phyloP scores from a whole-genome alignment of 2,888 invertebrate species.

The Deilephila porcellus region DNA sequence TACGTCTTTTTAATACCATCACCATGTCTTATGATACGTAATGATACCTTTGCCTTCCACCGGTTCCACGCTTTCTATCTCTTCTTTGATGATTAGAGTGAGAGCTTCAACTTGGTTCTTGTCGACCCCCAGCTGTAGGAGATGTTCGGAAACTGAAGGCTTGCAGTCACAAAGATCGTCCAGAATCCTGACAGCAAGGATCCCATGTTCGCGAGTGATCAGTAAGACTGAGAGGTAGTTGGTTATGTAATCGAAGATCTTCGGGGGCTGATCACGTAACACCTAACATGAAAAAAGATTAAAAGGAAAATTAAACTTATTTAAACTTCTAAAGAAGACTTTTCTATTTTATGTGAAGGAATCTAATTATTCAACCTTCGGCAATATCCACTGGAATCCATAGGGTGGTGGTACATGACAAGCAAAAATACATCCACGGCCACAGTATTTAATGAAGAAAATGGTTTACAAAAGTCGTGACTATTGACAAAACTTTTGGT shows the following conservation, averaged over 20 bases:
- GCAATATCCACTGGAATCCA: no score
- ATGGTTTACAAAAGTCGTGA: no score
- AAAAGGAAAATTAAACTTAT: not conserved
- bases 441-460: no score
- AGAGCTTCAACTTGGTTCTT: conserved; percentile 47
- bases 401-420: not conserved
- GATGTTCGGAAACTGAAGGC: conserved; percentile 69
- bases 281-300: conserved; percentile 73
- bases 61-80: conserved; percentile 60
- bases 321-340: no score
- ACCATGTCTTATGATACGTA: not conserved
- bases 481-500: not conserved
- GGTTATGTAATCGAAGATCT: conserved; percentile 88
- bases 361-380: no score
- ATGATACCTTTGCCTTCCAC: conserved; percentile 63
- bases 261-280: conserved; percentile 87
- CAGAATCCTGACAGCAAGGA: conserved; percentile 70
- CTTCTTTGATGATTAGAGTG: conserved; percentile 67
- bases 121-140: conserved; percentile 61
- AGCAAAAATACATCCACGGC: no score
- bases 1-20: not conserved
- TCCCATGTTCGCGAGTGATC: conserved; percentile 86
- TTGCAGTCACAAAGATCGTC: conserved; percentile 77
- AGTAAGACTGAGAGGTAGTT: conserved; percentile 89
- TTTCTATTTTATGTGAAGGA: no score